Evolutionary conservation across 35 echinoderm and acorn worm genomes (phyloP).

Genomic region (Patiria miniata): DNA sequence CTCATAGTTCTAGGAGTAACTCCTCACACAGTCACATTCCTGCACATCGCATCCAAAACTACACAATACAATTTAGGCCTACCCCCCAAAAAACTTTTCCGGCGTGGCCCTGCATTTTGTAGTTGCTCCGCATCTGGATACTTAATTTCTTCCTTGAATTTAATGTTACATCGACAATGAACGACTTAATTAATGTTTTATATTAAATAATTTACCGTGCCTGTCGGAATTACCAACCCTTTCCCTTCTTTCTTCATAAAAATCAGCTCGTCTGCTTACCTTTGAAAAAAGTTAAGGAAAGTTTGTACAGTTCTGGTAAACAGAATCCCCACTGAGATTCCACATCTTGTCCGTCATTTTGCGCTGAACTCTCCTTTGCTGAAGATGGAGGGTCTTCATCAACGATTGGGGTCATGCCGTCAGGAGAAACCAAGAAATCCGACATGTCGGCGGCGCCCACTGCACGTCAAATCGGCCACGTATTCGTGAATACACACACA

Average conservation of each 20-base stretch:
- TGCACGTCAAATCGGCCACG: too few relatives aligned
- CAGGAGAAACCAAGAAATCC: constrained; percentile 63
- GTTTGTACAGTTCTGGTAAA: constrained; percentile 69
- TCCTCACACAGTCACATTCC: too few relatives aligned
- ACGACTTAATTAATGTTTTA: not conserved
- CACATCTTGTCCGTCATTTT: constrained; percentile 21
- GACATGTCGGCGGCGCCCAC: constrained; percentile 42
- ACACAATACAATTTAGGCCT: too few relatives aligned
- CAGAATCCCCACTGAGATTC: constrained; percentile 81
- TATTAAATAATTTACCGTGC: not conserved
- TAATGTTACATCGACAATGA: too few relatives aligned
- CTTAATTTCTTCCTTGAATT: too few relatives aligned
- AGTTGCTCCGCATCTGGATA: too few relatives aligned
- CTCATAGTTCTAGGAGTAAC: too few relatives aligned
- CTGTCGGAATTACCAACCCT: not conserved
- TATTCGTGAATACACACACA: too few relatives aligned
- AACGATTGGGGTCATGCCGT: constrained; percentile 73
- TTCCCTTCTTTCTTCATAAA: too few relatives aligned
- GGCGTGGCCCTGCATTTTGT: too few relatives aligned
- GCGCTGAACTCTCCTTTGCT: not conserved
- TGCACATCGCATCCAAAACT: too few relatives aligned
- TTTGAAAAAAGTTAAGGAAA: constrained; percentile 89
- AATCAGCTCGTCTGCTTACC: constrained; percentile 49
- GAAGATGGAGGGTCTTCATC: constrained; percentile 57
- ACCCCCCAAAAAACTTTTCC: too few relatives aligned